Base-by-base conservation (phyloP, 2,113 vertebrate species). In the human region DNA sequence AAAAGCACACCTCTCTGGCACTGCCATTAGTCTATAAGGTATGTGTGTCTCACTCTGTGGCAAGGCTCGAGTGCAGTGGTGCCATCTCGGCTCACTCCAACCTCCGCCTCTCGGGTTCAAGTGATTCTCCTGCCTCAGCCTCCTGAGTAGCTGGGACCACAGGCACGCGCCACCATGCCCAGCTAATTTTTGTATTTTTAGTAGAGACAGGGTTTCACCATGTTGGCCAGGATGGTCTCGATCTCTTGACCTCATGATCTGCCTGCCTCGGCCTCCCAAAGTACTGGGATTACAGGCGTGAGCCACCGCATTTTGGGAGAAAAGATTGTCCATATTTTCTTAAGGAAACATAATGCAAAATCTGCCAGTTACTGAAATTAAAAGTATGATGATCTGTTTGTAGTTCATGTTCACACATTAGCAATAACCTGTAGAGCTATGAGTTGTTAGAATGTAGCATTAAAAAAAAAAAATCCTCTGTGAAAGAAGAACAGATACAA, bases 371-470 rank as follows among this genome's bases (percentile, higher is more conserved):
- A 94, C 89, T 97, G 96, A 96, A 98, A 95, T 97, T 98, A 98
- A 94, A 98, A 98, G 90, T 97, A 96, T 96, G 97, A 95, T 97
- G 98, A 98, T 96, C 50, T 97, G 75, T 98, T 98, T 96, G 97
- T 98, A 98, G 97, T 89, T 97, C 82, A 96, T 94, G 92, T 98
- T 98, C 97, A 92, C 98, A 98, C 94, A 97, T 98, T 90, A 96
- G 97, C 96, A 98, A 97, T 96, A 98, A 98, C 94, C 96, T 96
- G 93, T 97, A 96, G 98, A 98, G 92, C 93, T 95, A 85, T 27
- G 83, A 96, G 32, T 50, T 68, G 86, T 98, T 97, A 97, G 97
- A 96, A 97, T 18, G 66, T 30, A 64, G 27, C 61, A 64, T 64
- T 30, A 13, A 14, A 85, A 57, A 22, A 73, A 85, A 57, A 22